Base-by-base conservation (phyloP, 1,140 invertebrate species). In the Phocides pigmalion region DNA sequence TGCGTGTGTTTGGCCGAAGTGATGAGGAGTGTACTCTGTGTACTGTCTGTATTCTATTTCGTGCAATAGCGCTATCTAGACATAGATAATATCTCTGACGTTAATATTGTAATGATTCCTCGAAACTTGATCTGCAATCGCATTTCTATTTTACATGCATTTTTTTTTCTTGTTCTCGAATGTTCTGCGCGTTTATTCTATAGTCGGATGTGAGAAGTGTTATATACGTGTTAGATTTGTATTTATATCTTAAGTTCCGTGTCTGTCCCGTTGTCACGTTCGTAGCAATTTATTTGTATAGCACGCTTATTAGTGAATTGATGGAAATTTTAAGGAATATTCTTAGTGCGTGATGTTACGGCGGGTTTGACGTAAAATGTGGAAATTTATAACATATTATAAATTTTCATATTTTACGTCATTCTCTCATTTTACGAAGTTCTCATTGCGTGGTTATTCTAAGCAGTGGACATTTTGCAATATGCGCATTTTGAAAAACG, bases 91-190 rank as follows among this genome's bases (percentile, higher is more conserved):
- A 50, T n/a, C 28, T 32, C 32, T 50, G 22, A 50, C 32, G 47
- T 58, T 50, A 59, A 65, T 22, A 50, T 49, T 68, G 49, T 50
- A 47, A 66, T 72, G 70, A 68, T 73, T 76, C 65, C 72, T 75
- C 54, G 53, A 66, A 62, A 68, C 66, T 63, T 37, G 66, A 76
- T 70, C 74, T 73, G 68, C 70, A 62, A 39, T 68, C 12, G 70
- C 68, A 73, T 76, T 76, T 76, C 65, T 47, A 59, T 32, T 22
- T 49, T 50, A 62, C 39, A 28, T 59, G 39, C 37, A 56, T n/a
- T 67, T 56, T 54, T 54, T 62, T 61, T 68, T 53, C 41, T 50
- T 62, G 35, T 62, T 42, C 53, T 50, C 47, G 47, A 46, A 50
- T 50, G 19, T 50, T 50, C 5, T 28, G 28, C 25, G 12, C 20